Percentiles rank a stretch among this genome's conserved stretches.
Conservation (phyloP, 1,140 invertebrate species). For the Pseudomyrmex gracilis region DNA sequence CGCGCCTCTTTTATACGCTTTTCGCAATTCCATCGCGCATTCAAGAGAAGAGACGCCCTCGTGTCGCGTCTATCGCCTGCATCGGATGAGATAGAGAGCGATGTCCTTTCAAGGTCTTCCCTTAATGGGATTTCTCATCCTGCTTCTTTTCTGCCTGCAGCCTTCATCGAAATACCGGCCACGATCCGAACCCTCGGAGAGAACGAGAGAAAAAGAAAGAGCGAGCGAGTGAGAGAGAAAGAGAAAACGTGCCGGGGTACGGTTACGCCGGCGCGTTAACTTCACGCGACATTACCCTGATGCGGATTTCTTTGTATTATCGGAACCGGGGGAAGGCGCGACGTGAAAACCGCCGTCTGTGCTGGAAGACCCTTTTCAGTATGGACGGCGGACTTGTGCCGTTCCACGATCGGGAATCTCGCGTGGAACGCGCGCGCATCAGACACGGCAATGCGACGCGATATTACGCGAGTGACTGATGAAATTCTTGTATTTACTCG, state of each 20-base stretch:
- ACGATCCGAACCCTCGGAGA: conserved; percentile 13
- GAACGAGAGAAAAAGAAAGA: too few species aligned
- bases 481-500: conserved; percentile 12
- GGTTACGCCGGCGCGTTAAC: conserved; percentile 53
- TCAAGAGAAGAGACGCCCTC: neutral
- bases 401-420: conserved; percentile 55
- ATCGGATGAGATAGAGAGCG: conserved; percentile 36
- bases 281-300: conserved; percentile 81
- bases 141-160: conserved; percentile 51
- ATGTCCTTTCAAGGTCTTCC: conserved; percentile 45
- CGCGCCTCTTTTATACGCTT: neutral
- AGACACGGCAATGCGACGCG: conserved; percentile 49
- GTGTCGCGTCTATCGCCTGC: conserved; percentile 21
- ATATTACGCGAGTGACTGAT: conserved; percentile 40
- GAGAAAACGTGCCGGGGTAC: too few species aligned
- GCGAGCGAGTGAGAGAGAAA: neutral
- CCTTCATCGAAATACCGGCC: conserved; percentile 46
- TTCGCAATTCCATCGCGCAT: conserved; percentile 25
- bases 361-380: conserved; percentile 45
- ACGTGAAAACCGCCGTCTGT: conserved; percentile 48
- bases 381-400: conserved; percentile 59
- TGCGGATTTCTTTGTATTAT: conserved; percentile 75
- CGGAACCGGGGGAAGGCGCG: conserved; percentile 11
- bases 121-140: conserved; percentile 77
- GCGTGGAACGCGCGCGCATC: conserved; percentile 43